Percentiles rank a stretch among this genome's conserved stretches.
Evolutionary conservation across 2,888 invertebrate genomes (phyloP).

Genomic region (Danaus chrysippus): DNA sequence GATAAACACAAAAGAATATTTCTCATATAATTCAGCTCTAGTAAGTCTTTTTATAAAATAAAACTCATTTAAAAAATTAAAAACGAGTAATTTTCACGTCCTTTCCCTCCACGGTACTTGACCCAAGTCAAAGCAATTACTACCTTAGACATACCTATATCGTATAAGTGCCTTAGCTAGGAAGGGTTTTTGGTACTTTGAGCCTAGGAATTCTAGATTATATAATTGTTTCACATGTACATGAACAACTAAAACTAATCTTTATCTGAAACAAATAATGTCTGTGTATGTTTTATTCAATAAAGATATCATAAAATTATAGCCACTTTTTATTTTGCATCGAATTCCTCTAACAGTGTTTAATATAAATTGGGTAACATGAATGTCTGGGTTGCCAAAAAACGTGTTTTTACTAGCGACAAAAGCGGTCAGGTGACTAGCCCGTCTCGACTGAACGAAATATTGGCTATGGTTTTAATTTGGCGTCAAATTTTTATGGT

Average conservation of each 20-base stretch:
- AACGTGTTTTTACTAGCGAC: no score
- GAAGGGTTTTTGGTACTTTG: not conserved
- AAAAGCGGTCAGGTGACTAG: no score
- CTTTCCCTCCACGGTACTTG: no score
- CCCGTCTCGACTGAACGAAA: no score
- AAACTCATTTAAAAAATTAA: no score
- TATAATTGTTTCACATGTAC: conserved; percentile 8
- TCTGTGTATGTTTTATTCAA: conserved; percentile 4
- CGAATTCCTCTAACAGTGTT: not conserved
- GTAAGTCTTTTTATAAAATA: no score
- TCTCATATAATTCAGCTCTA: no score
- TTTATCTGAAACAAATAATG: not conserved
- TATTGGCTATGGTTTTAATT: no score
- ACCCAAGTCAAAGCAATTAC: not conserved
- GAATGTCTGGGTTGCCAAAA: no score
- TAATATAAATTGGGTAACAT: no score
- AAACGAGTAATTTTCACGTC: no score
- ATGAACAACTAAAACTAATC: conserved; percentile 3
- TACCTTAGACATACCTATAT: not conserved
- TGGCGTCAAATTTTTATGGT: not conserved
- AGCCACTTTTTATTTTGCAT: not conserved
- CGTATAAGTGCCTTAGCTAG: conserved; percentile 4
- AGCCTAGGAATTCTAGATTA: not conserved
- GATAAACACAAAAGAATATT: no score
- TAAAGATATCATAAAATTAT: conserved; percentile 1